Base-by-base conservation (phyloP, 1,140 invertebrate genomes). In the Trichonephila clavata region DNA sequence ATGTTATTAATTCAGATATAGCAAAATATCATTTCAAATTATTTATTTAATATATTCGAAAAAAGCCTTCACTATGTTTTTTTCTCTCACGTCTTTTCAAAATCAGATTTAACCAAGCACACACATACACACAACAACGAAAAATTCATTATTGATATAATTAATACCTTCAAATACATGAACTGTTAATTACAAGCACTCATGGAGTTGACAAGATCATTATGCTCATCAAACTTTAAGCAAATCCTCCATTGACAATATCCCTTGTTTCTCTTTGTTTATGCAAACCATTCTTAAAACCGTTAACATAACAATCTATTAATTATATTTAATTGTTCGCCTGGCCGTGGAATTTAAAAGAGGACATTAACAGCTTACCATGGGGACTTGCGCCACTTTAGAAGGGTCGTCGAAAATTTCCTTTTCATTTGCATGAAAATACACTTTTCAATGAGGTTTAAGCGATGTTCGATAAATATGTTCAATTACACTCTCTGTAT, bases 391-490 rank as follows among this genome's bases (percentile, higher is more conserved):
- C 16, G 24, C 65, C 87, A 20, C 32, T 89, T 89, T n/a, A 0
- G 50, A 50, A 50, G 50, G 32, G 63, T 57, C 32, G 18, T 21
- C 4, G 39, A 50, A 71, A 50, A n/a, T 21, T 8, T n/a, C 20
- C 63, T 63, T 43, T 43, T 81, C 43, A 90, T 90, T 90, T 90
- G 77, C 89, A 90, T 90, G 24, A 90, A 90, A 90, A 90, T 90
- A 90, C 89, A 90, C 71, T 90, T 77, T 90, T 61, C 13, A 21
- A 24, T 59, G 71, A 43, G 89, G 32, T 39, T 80, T 80, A 81
- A 90, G 50, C n/a, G 71, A 90, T 80, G 89, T 61, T 81, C 57
- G 59, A 89, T 89, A 89, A 87, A 90, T 81, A n/a, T 61, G 77
- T 81, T 90, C 71, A 90, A 80, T 84, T 89, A 89, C 87, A 71